These are phyloP conservation scores for Ceuthmochares aereus DNA, from an alignment of 2,113 vertebrate species.

Conservation along the genomic window DNA sequence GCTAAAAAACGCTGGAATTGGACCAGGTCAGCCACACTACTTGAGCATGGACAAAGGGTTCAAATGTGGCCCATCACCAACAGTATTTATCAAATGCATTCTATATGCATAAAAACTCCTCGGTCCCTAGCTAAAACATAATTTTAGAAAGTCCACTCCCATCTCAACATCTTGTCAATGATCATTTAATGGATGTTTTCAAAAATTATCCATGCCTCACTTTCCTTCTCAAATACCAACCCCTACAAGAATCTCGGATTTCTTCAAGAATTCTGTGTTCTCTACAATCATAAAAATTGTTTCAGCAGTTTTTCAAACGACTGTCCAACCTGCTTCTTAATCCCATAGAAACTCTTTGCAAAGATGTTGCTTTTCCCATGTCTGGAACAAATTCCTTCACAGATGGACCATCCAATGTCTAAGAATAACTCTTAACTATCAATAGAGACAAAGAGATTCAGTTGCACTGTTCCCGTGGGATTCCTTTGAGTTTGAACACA, in stretches of 20 bases:
- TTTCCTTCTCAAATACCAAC: not conserved
- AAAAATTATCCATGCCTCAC: not conserved
- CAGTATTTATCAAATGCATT: not conserved
- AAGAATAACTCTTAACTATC: constrained; percentile 81
- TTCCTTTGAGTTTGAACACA: constrained; percentile 78
- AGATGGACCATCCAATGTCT: constrained; percentile 79
- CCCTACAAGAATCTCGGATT: not conserved
- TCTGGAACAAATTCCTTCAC: constrained; percentile 75
- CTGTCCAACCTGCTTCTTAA: constrained; percentile 68
- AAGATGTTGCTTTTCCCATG: constrained; percentile 69
- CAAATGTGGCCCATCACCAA: not conserved
- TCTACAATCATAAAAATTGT: not conserved
- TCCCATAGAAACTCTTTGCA: constrained; percentile 69
- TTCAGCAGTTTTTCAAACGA: constrained; percentile 42
- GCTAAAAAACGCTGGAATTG: not conserved
- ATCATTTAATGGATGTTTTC: not conserved
- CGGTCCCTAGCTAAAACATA: not conserved
- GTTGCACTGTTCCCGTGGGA: constrained; percentile 77
- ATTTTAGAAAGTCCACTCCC: not conserved
- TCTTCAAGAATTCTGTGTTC: not conserved
- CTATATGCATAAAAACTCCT: not conserved
- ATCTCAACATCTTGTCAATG: not conserved
- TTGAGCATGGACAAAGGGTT: not conserved
- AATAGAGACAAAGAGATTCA: constrained; percentile 78
- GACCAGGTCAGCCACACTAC: not conserved